Conservation (phyloP, 2,888 invertebrate species). For the Geotrupes spiniger region DNA sequence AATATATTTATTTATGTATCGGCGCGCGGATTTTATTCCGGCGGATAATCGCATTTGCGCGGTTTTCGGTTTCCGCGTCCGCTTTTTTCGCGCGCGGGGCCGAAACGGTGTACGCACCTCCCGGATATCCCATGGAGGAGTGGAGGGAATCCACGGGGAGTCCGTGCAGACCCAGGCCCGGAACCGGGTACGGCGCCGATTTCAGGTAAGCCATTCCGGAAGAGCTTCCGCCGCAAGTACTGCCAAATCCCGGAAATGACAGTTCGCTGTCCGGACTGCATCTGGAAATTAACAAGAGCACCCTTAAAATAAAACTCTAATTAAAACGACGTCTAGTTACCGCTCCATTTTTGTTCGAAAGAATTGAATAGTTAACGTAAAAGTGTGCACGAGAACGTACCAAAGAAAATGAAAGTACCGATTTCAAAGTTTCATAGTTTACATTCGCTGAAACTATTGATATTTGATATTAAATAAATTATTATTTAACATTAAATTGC, state of each 20-base stretch:
- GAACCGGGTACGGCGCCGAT: constrained; percentile 58
- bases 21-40: too few relatives aligned
- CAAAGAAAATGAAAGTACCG: too few relatives aligned
- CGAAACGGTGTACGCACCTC: constrained; percentile 46
- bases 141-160: constrained; percentile 65
- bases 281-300: constrained; percentile 42
- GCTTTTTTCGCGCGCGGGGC: background rate
- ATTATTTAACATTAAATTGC: too few relatives aligned
- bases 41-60: background rate
- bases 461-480: too few relatives aligned
- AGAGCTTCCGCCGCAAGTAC: constrained; percentile 55
- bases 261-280: constrained; percentile 59
- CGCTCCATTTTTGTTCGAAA: too few relatives aligned
- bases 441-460: too few relatives aligned
- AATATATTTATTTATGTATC: too few relatives aligned
- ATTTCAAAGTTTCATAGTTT: too few relatives aligned
- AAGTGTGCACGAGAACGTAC: too few relatives aligned
- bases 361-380: too few relatives aligned
- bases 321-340: too few relatives aligned
- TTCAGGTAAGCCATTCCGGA: constrained; percentile 59
- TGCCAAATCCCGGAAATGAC: constrained; percentile 59
- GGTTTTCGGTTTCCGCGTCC: background rate
- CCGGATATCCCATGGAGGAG: constrained; percentile 64
- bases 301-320: too few relatives aligned
- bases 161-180: constrained; percentile 55